These are phyloP conservation scores for Notarius lentiginosus DNA, from an alignment of 2,113 vertebrate genomes.

Conservation along the genomic window DNA sequence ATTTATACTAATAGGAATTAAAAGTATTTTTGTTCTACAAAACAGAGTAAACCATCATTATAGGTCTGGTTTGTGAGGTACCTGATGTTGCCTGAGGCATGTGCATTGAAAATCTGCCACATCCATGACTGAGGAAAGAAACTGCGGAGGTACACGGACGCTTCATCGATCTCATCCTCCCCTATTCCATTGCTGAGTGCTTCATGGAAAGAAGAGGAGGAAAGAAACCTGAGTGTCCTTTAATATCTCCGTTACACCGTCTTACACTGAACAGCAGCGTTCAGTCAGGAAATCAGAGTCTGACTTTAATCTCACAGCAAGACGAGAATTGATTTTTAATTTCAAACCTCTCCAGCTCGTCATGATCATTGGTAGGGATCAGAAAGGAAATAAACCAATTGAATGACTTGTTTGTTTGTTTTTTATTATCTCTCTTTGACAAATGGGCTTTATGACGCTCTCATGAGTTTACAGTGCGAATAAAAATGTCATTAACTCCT, in stretches of 20 bases:
- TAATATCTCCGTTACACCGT: neutral
- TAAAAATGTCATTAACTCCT: neutral
- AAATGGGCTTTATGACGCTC: neutral
- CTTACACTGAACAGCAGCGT: neutral
- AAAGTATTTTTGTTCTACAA: neutral
- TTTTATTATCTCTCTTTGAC: neutral
- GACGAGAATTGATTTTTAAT: neutral
- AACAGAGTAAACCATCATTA: neutral
- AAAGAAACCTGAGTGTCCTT: neutral
- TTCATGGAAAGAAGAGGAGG: neutral
- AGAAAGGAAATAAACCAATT: neutral
- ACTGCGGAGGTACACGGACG: slow-evolving; percentile 42
- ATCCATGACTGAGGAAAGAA: slow-evolving; percentile 62
- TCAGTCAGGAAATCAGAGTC: neutral
- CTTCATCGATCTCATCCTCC: slow-evolving; percentile 42
- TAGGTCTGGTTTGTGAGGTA: neutral
- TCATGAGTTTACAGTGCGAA: neutral
- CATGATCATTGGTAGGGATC: neutral
- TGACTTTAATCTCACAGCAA: neutral
- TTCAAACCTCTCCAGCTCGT: neutral
- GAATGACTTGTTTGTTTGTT: neutral
- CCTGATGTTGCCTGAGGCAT: slow-evolving; percentile 45
- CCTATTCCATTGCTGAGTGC: neutral
- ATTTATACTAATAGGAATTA: neutral
- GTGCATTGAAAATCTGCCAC: slow-evolving; percentile 45